Conservation (phyloP, 2,888 invertebrate genomes). For the Elmis aenea region DNA sequence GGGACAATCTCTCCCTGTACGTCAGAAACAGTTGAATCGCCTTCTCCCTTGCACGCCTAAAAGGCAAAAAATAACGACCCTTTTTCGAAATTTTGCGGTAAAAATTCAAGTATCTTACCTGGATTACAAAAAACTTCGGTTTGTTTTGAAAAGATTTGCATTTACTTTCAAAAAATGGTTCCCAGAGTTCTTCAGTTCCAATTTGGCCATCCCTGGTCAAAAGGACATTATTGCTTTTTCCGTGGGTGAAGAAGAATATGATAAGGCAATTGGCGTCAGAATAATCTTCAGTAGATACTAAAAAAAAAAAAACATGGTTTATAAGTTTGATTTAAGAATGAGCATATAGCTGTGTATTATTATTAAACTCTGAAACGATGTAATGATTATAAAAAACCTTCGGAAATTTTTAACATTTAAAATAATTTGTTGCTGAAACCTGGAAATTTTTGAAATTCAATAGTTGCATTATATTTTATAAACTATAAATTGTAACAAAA, state of each 20-base stretch:
- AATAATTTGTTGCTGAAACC: too few relatives aligned
- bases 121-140: slow-evolving; percentile 41
- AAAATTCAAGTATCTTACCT: slow-evolving; percentile 31
- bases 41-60: slow-evolving; percentile 39
- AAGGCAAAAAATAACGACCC: slow-evolving; percentile 12
- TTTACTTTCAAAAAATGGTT: slow-evolving; percentile 20
- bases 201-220: slow-evolving; percentile 26
- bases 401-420: slow-evolving; percentile 1
- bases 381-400: neutral
- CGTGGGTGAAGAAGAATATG: slow-evolving; percentile 38
- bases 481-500: too few relatives aligned
- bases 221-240: slow-evolving; percentile 29
- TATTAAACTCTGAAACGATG: too few relatives aligned
- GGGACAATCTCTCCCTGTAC: slow-evolving; percentile 4
- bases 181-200: slow-evolving; percentile 30
- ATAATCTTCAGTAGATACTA: slow-evolving; percentile 24
- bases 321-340: too few relatives aligned
- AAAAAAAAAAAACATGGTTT: slow-evolving; percentile 8
- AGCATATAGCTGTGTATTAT: too few relatives aligned
- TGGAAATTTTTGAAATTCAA: too few relatives aligned
- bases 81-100: neutral
- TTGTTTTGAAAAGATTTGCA: slow-evolving; percentile 30
- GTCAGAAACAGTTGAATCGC: neutral
- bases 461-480: too few relatives aligned
- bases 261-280: slow-evolving; percentile 33